phyloP scores from a whole-genome alignment of 2,113 vertebrate species.

The Cyanoderma ruficeps region DNA sequence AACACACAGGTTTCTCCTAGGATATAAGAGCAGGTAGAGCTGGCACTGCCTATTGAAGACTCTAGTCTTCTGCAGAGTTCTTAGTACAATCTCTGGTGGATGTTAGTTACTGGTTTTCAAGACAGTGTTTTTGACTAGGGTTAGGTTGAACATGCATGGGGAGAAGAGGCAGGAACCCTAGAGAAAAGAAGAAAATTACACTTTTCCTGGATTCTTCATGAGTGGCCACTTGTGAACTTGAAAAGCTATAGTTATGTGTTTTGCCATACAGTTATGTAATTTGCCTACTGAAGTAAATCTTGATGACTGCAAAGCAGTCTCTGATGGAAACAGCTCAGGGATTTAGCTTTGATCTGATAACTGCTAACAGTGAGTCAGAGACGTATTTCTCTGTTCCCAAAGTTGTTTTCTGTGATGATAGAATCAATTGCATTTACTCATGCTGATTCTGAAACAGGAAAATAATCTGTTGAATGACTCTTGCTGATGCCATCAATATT shows the following conservation, averaged over 20 bases:
- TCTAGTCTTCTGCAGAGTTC: not conserved
- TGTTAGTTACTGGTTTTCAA: not conserved
- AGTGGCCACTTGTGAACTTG: not conserved
- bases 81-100: not conserved
- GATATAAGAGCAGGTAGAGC: not conserved
- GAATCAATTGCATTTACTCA: not conserved
- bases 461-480: not conserved
- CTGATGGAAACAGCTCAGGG: not conserved
- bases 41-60: not conserved
- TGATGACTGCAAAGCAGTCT: not conserved
- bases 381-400: not conserved
- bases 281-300: not conserved
- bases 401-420: not conserved
- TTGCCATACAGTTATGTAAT: not conserved
- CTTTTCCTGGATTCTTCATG: not conserved
- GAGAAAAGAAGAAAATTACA: not conserved
- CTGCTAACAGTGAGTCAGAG: not conserved
- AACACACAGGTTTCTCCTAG: not conserved
- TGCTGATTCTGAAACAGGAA: not conserved
- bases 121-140: not conserved
- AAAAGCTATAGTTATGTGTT: not conserved
- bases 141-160: not conserved
- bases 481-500: not conserved
- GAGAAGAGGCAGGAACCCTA: not conserved
- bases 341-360: not conserved